A percentile compares a stretch with the other conserved stretches of the same genome.
These are phyloP conservation scores for Xiphophorus birchmanni DNA, from an alignment of 2,797 vertebrate species.

Conservation along the genomic window DNA sequence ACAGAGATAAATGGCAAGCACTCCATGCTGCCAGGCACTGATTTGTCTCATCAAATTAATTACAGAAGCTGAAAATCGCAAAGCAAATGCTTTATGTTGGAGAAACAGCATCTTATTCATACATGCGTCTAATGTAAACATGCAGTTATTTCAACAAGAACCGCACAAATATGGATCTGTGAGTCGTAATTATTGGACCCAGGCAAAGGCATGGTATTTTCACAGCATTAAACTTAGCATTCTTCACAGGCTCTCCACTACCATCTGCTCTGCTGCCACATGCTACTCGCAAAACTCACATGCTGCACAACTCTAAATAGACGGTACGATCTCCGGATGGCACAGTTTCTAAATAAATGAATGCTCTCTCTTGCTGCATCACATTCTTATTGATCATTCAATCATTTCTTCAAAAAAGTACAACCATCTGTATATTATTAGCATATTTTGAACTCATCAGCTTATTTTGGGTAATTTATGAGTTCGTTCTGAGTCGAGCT, in stretches of 20 bases:
- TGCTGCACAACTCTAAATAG: constrained; percentile 55
- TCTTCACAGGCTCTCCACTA: constrained; percentile 56
- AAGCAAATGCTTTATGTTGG: not conserved
- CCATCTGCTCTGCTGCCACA: constrained; percentile 68
- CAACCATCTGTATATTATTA: not conserved
- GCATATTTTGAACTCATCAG: constrained; percentile 11
- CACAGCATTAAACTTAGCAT: constrained; percentile 45
- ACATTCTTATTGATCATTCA: constrained; percentile 5
- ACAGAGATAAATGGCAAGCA: constrained; percentile 49
- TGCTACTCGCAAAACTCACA: constrained; percentile 48
- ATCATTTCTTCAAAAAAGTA: not conserved
- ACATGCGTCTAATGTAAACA: not conserved
- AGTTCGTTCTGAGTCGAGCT: constrained; percentile 9
- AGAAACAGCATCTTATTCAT: not conserved
- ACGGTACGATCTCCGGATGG: constrained; percentile 21
- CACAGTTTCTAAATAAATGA: constrained; percentile 8
- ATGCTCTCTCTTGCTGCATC: constrained; percentile 7
- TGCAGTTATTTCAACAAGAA: not conserved
- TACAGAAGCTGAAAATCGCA: constrained; percentile 18
- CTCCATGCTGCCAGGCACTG: constrained; percentile 38
- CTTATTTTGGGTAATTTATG: constrained; percentile 13
- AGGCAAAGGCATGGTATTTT: constrained; percentile 31
- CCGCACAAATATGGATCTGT: constrained; percentile 5
- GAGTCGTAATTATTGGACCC: constrained; percentile 10
- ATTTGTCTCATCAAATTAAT: constrained; percentile 46